A percentile compares a stretch with the other conserved stretches of the same genome.
phyloP scores from a whole-genome alignment of 2,888 invertebrate species.

The Cephonodes hylas region DNA sequence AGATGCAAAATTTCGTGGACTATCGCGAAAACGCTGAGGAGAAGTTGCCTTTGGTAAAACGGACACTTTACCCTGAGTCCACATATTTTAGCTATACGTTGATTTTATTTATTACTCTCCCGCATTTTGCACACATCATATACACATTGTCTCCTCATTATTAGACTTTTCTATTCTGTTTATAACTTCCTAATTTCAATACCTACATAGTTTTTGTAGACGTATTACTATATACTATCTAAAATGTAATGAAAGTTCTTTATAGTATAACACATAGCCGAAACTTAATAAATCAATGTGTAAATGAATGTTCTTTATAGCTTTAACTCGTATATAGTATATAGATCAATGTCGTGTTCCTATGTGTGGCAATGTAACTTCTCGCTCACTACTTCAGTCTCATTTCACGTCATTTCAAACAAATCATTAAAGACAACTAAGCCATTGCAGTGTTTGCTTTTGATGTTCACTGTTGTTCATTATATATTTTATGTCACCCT shows the following conservation, averaged over 20 bases:
- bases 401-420: conserved; percentile 14
- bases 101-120: conserved; percentile 30
- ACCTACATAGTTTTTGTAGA: not conserved
- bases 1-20: conserved; percentile 94
- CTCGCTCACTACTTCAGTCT: conserved; percentile 14
- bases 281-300: conserved; percentile 21
- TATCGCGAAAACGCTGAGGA: conserved; percentile 94
- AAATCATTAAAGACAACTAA: conserved; percentile 25
- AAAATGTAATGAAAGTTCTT: not conserved
- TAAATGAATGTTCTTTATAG: conserved; percentile 34
- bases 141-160: conserved; percentile 18
- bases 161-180: not conserved
- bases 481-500: conserved; percentile 20
- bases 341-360: conserved; percentile 19
- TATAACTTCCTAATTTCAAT: not conserved
- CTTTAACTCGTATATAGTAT: conserved; percentile 23
- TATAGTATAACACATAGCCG: not conserved
- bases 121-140: conserved; percentile 30
- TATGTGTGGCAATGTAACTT: conserved; percentile 10
- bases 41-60: conserved; percentile 94
- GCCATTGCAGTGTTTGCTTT: conserved; percentile 29
- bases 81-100: conserved; percentile 57
- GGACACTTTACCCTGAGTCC: conserved; percentile 69
- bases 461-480: conserved; percentile 30
- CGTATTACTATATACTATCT: not conserved